These are phyloP conservation scores for Synanthedon andrenaeformis DNA, from an alignment of 2,888 invertebrate genomes.

Conservation along the genomic window DNA sequence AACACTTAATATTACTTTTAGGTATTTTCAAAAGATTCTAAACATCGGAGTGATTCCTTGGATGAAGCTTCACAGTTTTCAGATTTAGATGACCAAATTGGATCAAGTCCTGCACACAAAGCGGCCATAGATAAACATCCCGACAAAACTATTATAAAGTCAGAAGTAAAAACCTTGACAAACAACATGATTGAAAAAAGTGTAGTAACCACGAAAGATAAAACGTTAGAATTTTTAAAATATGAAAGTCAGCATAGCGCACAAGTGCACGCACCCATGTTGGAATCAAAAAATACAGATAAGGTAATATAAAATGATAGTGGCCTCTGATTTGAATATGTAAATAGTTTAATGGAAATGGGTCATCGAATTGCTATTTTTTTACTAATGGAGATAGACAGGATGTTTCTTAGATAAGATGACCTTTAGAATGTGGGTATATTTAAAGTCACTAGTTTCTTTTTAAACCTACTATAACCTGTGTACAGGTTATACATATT, in stretches of 20 bases:
- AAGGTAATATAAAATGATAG: slow-evolving; percentile 27
- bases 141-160: slow-evolving; percentile 16
- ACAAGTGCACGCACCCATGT: slow-evolving; percentile 24
- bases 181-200: slow-evolving; percentile 8
- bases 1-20: slow-evolving; percentile 12
- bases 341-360: neutral
- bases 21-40: slow-evolving; percentile 58
- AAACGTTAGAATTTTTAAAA: slow-evolving; percentile 47
- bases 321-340: neutral
- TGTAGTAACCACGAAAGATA: slow-evolving; percentile 19
- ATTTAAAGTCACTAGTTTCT: no score
- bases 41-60: slow-evolving; percentile 61
- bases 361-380: no score
- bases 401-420: no score
- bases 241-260: slow-evolving; percentile 51
- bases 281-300: slow-evolving; percentile 26
- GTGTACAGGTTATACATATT: no score
- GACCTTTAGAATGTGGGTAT: no score
- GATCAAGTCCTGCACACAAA: slow-evolving; percentile 49
- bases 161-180: slow-evolving; percentile 18
- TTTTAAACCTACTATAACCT: no score
- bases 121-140: slow-evolving; percentile 26
- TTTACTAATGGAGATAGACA: no score
- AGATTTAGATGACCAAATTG: slow-evolving; percentile 60
- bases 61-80: slow-evolving; percentile 65